Conservation (phyloP, 2,888 invertebrate species). For the Glomeris marginata region DNA sequence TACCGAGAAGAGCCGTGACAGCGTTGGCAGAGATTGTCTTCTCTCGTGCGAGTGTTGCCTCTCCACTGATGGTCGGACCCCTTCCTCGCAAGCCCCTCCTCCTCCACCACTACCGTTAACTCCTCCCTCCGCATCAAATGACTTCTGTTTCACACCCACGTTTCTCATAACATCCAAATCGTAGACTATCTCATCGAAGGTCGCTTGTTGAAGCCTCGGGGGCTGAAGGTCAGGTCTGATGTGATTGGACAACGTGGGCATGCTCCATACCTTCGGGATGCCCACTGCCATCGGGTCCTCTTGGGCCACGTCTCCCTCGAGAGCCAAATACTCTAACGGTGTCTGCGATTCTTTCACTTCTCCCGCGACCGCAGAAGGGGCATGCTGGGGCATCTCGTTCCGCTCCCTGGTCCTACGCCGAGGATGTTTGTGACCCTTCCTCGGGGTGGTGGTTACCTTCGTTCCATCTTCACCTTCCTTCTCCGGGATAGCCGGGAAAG, state of each 20-base stretch:
- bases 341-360: background rate
- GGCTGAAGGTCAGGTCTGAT: slow-evolving; percentile 50
- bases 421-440: no score
- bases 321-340: slow-evolving; percentile 14
- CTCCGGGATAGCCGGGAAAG: background rate
- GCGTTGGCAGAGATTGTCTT: slow-evolving; percentile 13
- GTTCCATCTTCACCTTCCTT: slow-evolving; percentile 1
- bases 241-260: slow-evolving; percentile 41
- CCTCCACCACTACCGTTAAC: background rate
- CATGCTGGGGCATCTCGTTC: background rate
- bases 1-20: slow-evolving; percentile 12
- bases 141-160: slow-evolving; percentile 37
- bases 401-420: no score
- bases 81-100: no score
- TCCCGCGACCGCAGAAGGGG: background rate
- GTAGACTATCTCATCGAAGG: slow-evolving; percentile 65
- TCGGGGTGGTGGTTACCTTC: no score
- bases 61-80: slow-evolving; percentile 3
- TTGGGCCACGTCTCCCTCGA: slow-evolving; percentile 6
- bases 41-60: slow-evolving; percentile 10
- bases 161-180: slow-evolving; percentile 70
- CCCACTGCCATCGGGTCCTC: slow-evolving; percentile 8
- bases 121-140: background rate
- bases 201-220: slow-evolving; percentile 67
- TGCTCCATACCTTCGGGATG: slow-evolving; percentile 47